Conservation (phyloP, 2,113 vertebrate species). For the Oreochromis spilurus region DNA sequence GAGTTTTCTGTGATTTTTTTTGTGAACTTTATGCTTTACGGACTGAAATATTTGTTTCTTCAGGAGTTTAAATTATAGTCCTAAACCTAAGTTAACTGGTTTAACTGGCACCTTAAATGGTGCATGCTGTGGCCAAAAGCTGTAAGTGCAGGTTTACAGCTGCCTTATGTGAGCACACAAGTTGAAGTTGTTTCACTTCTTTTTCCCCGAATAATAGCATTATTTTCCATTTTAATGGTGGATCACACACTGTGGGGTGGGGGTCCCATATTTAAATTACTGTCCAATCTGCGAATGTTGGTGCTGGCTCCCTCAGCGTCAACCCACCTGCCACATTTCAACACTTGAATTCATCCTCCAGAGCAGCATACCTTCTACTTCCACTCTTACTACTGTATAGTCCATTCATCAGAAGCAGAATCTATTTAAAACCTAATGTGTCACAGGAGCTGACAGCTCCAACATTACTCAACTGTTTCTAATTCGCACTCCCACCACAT, state of each 20-base stretch:
- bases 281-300: background rate
- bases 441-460: background rate
- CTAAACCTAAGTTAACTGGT: background rate
- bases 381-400: background rate
- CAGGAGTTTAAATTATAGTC: background rate
- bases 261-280: background rate
- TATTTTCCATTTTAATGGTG: background rate
- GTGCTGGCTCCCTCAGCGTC: background rate
- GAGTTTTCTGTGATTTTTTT: background rate
- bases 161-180: background rate
- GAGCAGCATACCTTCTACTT: background rate
- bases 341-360: background rate
- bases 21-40: background rate
- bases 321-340: background rate
- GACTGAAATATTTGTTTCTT: background rate
- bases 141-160: background rate
- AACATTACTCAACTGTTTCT: conserved; percentile 11
- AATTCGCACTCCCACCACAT: conserved; percentile 17
- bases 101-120: background rate
- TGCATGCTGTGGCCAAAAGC: background rate
- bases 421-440: conserved; percentile 24
- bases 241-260: background rate
- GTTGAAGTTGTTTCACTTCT: background rate
- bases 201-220: background rate
- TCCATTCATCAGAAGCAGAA: background rate